Conservation (phyloP, 2,797 vertebrate genomes). For the Acrossocheilus wenchowensis region DNA sequence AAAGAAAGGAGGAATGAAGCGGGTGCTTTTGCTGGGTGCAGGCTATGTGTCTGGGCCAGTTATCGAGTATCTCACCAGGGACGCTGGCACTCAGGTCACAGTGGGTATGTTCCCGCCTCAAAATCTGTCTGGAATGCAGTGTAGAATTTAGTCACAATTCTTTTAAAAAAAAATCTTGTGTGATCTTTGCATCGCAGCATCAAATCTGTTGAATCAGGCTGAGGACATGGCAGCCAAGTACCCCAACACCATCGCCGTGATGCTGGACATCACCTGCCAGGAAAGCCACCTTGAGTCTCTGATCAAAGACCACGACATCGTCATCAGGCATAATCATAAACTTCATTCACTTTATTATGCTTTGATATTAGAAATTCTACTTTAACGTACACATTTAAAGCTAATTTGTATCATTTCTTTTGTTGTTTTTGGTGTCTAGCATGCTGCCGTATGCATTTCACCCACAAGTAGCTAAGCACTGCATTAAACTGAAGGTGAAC, state of each 20-base stretch:
- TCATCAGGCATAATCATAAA: slow-evolving; percentile 85
- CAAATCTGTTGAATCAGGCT: slow-evolving; percentile 84
- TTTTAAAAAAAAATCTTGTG: not conserved
- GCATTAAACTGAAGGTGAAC: slow-evolving; percentile 90
- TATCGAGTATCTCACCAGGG: slow-evolving; percentile 91
- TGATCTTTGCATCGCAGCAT: slow-evolving; percentile 73
- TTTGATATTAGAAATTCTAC: not conserved
- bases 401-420: not conserved
- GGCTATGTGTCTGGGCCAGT: slow-evolving; percentile 95
- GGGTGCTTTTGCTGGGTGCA: slow-evolving; percentile 90
- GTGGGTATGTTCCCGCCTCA: slow-evolving; percentile 82
- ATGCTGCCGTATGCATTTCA: slow-evolving; percentile 89
- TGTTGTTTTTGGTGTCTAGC: slow-evolving; percentile 65
- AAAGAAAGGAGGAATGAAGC: slow-evolving; percentile 82
- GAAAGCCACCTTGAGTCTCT: slow-evolving; percentile 84
- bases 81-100: slow-evolving; percentile 84
- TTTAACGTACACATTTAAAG: not conserved
- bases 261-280: slow-evolving; percentile 82
- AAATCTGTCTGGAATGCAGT: slow-evolving; percentile 41
- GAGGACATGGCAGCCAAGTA: slow-evolving; percentile 85
- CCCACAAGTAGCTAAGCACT: slow-evolving; percentile 89
- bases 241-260: slow-evolving; percentile 82
- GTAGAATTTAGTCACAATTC: not conserved
- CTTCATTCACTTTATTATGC: not conserved
- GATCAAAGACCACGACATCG: slow-evolving; percentile 88